These are phyloP conservation scores for Monomorium pharaonis DNA, from an alignment of 1,140 invertebrate genomes.

Conservation along the genomic window DNA sequence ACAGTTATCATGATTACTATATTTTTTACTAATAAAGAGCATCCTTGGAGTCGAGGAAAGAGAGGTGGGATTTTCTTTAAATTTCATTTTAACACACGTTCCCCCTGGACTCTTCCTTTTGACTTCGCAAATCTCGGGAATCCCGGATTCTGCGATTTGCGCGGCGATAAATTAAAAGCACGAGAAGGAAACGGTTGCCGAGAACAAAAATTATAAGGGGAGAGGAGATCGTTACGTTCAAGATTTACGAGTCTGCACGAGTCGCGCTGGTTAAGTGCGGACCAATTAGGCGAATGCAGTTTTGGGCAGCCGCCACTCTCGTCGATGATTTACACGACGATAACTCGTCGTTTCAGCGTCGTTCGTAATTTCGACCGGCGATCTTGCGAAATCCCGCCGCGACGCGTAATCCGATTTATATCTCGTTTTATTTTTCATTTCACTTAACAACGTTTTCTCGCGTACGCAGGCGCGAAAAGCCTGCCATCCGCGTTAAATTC, in stretches of 20 bases:
- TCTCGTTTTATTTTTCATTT: background rate
- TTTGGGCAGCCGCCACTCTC: background rate
- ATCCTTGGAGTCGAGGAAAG: slow-evolving; percentile 61
- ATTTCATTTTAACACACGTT: too few relatives aligned
- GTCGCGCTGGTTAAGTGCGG: slow-evolving; percentile 19
- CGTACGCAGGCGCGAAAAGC: background rate
- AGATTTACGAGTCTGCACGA: slow-evolving; percentile 40
- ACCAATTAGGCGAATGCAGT: slow-evolving; percentile 24
- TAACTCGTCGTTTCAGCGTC: slow-evolving; percentile 23
- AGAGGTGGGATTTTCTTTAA: slow-evolving; percentile 19
- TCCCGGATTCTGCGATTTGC: background rate
- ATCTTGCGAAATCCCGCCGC: background rate
- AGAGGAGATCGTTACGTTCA: background rate
- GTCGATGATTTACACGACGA: background rate
- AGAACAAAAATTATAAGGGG: slow-evolving; percentile 4
- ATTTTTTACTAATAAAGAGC: slow-evolving; percentile 84
- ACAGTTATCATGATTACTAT: slow-evolving; percentile 79
- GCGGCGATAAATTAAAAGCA: slow-evolving; percentile 17
- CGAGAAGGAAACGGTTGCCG: background rate
- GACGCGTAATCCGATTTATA: background rate
- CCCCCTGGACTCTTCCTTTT: too few relatives aligned
- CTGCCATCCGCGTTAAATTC: background rate
- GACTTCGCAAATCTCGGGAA: background rate
- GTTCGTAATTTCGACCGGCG: slow-evolving; percentile 3
- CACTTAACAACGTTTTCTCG: background rate